These are phyloP conservation scores for Punctoribates punctum DNA, from an alignment of 2,888 invertebrate genomes.

Conservation along the genomic window DNA sequence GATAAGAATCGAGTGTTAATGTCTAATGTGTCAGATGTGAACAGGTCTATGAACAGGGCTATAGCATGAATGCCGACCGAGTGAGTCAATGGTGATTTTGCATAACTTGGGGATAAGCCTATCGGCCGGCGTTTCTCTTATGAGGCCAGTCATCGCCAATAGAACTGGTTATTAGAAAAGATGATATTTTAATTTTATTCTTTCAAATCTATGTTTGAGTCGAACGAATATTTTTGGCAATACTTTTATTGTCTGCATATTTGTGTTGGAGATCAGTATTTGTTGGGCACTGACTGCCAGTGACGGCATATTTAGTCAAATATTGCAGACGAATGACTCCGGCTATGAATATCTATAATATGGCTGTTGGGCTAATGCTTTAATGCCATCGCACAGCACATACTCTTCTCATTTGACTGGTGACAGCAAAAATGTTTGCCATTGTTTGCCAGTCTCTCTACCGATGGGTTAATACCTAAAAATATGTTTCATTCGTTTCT, in stretches of 20 bases:
- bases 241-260: neutral
- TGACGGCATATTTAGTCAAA: neutral
- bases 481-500: neutral
- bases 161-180: neutral
- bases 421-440: constrained; percentile 4
- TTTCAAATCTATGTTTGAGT: neutral
- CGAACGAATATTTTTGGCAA: neutral
- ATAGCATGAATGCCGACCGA: neutral
- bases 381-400: neutral
- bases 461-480: neutral
- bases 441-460: neutral
- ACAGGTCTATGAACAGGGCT: constrained; percentile 1
- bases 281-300: neutral
- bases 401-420: neutral
- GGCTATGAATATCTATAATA: neutral
- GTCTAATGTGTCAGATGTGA: constrained; percentile 8
- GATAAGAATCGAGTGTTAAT: constrained; percentile 29
- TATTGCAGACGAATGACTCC: neutral
- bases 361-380: neutral
- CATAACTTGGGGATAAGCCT: no score
- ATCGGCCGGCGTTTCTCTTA: neutral
- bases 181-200: constrained; percentile 5
- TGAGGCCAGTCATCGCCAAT: neutral
- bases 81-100: neutral
- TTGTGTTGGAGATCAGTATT: neutral